Conservation (phyloP, 2,888 invertebrate species). For the Parnassius orleans region DNA sequence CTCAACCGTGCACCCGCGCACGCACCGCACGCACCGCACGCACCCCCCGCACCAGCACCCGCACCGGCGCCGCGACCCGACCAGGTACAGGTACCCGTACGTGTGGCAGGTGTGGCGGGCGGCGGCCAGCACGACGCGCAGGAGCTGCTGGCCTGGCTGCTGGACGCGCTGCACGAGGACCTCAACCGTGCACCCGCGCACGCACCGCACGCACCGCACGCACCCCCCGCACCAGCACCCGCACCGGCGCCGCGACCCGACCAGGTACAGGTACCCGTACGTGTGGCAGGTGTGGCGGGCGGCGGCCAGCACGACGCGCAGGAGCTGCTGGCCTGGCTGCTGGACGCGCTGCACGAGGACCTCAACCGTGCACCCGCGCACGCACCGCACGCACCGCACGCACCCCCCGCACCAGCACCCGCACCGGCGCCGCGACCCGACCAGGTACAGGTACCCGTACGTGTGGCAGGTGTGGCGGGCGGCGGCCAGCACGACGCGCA, state of each 20-base stretch:
- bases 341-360: slow-evolving; percentile 96
- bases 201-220: slow-evolving; percentile 69
- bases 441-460: slow-evolving; percentile 65
- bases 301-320: slow-evolving; percentile 90
- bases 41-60: slow-evolving; percentile 65
- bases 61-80: slow-evolving; percentile 83
- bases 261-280: slow-evolving; percentile 73
- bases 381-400: slow-evolving; percentile 69
- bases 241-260: slow-evolving; percentile 80
- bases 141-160: slow-evolving; percentile 94
- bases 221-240: too few relatives aligned
- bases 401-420: slow-evolving; percentile 61
- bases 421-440: slow-evolving; percentile 83
- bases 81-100: slow-evolving; percentile 73
- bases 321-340: slow-evolving; percentile 94
- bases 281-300: slow-evolving; percentile 41
- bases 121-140: slow-evolving; percentile 90
- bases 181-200: slow-evolving; percentile 82
- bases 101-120: slow-evolving; percentile 41
- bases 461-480: slow-evolving; percentile 41
- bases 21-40: slow-evolving; percentile 69
- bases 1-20: slow-evolving; percentile 83
- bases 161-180: slow-evolving; percentile 96
- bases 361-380: slow-evolving; percentile 83
- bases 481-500: slow-evolving; percentile 90